phyloP scores from a whole-genome alignment of 2,113 vertebrate species.

The Leptosomus discolor region DNA sequence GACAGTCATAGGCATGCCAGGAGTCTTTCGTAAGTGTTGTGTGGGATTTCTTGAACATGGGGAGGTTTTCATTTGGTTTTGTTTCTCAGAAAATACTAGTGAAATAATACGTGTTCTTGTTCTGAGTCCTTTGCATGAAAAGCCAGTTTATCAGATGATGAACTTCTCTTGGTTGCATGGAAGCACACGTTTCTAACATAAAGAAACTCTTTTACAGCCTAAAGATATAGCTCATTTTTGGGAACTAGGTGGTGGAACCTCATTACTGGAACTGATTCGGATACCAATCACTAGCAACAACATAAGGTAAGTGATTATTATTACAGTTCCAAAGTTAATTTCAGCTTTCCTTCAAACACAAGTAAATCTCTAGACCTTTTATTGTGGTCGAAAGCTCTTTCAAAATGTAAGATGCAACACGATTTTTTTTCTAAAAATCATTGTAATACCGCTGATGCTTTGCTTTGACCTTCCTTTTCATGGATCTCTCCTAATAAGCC shows the following conservation, averaged over 20 bases:
- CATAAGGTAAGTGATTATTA: constrained; percentile 74
- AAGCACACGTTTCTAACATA: background rate
- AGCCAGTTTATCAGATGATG: background rate
- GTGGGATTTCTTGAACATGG: background rate
- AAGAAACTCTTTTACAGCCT: constrained; percentile 75
- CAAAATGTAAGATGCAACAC: background rate
- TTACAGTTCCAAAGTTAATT: background rate
- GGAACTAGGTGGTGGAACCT: constrained; percentile 94
- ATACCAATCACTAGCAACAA: constrained; percentile 84
- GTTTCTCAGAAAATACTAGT: background rate
- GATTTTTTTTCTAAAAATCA: background rate
- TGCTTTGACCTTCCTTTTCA: background rate
- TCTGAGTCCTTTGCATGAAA: background rate
- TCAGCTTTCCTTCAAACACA: background rate
- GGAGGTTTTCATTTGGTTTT: background rate
- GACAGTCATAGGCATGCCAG: background rate
- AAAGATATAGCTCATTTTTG: constrained; percentile 94
- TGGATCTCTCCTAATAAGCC: background rate
- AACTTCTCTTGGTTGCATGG: background rate
- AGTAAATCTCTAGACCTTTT: background rate
- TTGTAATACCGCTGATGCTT: background rate
- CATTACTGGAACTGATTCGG: constrained; percentile 85
- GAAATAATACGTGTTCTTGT: background rate
- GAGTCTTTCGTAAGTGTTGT: background rate
- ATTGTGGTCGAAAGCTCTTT: background rate